Percentiles rank a stretch among this genome's conserved stretches.
phyloP scores from a whole-genome alignment of 2,888 invertebrate species.

The Folsomia candida region DNA sequence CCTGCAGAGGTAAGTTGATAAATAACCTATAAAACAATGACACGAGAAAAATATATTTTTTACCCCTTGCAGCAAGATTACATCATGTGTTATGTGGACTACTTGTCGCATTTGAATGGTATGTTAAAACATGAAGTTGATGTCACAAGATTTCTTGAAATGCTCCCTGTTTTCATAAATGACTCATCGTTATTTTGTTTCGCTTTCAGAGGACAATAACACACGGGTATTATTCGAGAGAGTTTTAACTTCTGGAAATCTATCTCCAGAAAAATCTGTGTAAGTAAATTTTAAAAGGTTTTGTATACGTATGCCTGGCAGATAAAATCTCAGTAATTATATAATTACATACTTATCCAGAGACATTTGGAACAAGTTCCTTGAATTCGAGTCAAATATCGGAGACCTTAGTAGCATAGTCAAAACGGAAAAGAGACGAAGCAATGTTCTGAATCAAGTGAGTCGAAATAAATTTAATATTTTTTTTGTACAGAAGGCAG shows the following conservation, averaged over 20 bases:
- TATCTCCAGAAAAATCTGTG: conserved; percentile 88
- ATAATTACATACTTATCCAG: no score
- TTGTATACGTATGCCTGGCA: no score
- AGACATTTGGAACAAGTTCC: conserved; percentile 96
- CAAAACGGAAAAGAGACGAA: conserved; percentile 91
- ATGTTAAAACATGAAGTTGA: conserved; percentile 52
- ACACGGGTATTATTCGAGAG: conserved; percentile 97
- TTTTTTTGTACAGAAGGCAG: background rate
- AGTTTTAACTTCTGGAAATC: conserved; percentile 85
- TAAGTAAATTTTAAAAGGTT: conserved; percentile 56
- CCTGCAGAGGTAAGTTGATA: no score
- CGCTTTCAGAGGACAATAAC: conserved; percentile 88
- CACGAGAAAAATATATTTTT: no score
- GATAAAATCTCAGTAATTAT: no score
- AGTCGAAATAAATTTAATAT: conserved; percentile 10
- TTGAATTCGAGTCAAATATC: conserved; percentile 98
- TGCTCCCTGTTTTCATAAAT: no score
- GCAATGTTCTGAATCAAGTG: conserved; percentile 86
- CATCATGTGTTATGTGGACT: conserved; percentile 93
- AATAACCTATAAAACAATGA: no score
- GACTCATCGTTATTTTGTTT: no score
- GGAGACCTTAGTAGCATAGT: conserved; percentile 95
- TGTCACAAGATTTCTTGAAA: no score
- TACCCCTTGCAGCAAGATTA: no score
- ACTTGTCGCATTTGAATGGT: conserved; percentile 94